A percentile compares a stretch with the other conserved stretches of the same genome.
Conservation (phyloP, 2,888 invertebrate species). For the Phytoseiulus persimilis region DNA sequence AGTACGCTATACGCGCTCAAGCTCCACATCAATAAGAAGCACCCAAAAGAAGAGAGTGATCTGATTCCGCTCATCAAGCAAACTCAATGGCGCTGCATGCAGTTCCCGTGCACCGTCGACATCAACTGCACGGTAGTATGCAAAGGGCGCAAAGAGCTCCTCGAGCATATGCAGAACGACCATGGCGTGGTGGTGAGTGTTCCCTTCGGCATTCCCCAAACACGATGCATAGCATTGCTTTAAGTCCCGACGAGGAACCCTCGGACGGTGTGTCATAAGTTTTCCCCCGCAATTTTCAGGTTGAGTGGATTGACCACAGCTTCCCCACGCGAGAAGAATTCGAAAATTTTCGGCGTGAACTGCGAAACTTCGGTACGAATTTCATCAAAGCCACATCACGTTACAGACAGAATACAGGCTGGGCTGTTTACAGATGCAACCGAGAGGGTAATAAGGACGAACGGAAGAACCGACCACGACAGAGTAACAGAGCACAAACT, state of each 20-base stretch:
- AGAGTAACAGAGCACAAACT: neutral
- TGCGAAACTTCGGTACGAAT: neutral
- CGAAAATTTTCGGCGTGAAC: conserved; percentile 1
- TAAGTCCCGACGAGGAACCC: no score
- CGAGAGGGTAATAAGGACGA: conserved; percentile 36
- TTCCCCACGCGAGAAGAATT: conserved; percentile 20
- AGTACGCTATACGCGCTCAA: conserved; percentile 29
- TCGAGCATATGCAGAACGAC: conserved; percentile 34
- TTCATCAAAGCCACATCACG: conserved; percentile 28
- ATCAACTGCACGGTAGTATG: conserved; percentile 24
- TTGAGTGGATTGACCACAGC: conserved; percentile 28
- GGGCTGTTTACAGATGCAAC: conserved; percentile 32
- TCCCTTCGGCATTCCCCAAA: no score
- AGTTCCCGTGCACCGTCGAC: conserved; percentile 36
- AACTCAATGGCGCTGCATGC: conserved; percentile 34
- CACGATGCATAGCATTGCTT: no score
- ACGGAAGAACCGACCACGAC: conserved; percentile 22
- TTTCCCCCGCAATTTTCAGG: no score
- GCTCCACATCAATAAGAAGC: conserved; percentile 16
- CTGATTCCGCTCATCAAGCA: conserved; percentile 35
- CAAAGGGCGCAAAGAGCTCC: conserved; percentile 17
- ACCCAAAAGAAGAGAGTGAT: conserved; percentile 31
- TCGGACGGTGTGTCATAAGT: no score
- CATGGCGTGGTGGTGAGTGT: conserved; percentile 23
- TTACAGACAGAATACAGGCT: conserved; percentile 15